Conservation (phyloP, 2,113 vertebrate genomes). For the Zingel zingel region DNA sequence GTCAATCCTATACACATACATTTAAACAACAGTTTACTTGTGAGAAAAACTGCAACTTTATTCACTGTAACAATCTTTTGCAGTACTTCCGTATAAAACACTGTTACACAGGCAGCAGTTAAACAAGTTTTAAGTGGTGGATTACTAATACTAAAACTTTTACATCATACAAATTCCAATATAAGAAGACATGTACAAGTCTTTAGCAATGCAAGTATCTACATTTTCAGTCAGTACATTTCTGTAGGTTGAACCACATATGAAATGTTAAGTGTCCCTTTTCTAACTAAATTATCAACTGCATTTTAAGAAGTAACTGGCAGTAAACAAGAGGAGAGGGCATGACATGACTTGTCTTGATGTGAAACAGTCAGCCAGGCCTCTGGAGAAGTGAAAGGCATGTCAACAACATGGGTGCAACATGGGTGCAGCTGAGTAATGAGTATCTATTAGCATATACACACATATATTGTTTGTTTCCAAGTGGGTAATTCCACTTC, state of each 20-base stretch:
- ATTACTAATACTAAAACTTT: background rate
- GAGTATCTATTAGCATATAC: background rate
- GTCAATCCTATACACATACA: background rate
- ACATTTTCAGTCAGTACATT: background rate
- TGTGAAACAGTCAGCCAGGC: background rate
- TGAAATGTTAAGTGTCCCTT: background rate
- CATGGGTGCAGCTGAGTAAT: background rate
- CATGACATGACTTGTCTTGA: slow-evolving; percentile 54
- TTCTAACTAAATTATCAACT: background rate
- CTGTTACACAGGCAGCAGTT: background rate
- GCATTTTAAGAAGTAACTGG: background rate
- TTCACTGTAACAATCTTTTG: background rate
- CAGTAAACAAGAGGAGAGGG: background rate
- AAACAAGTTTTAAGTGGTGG: background rate
- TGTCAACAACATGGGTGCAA: background rate
- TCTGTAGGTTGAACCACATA: background rate
- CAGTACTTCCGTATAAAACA: slow-evolving; percentile 22
- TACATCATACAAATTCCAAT: background rate
- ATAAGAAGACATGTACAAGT: background rate
- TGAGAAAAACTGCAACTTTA: slow-evolving; percentile 5
- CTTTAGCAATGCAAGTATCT: background rate
- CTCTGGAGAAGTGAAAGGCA: background rate
- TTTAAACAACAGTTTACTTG: background rate
- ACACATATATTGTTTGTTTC: background rate
- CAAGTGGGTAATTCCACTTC: background rate